phyloP scores from a whole-genome alignment of 2,113 vertebrate genomes.

The Podarcis muralis region DNA sequence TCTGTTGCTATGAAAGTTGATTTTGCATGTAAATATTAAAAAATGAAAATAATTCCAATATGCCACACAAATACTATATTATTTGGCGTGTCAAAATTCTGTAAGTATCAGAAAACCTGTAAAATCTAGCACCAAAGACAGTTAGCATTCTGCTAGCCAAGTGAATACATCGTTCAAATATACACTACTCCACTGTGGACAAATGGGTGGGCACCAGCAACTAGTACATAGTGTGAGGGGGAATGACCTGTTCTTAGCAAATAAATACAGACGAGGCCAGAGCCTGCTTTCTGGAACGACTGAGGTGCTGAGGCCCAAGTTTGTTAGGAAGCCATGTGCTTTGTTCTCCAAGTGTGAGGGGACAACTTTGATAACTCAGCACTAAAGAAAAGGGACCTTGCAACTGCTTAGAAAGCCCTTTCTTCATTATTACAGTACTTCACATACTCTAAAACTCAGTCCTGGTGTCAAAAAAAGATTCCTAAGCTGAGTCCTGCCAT shows the following conservation, averaged over 20 bases:
- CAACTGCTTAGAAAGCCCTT: not conserved
- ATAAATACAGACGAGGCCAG: not conserved
- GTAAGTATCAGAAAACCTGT: not conserved
- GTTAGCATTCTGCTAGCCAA: not conserved
- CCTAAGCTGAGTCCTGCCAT: not conserved
- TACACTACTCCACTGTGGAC: not conserved
- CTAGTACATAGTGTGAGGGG: not conserved
- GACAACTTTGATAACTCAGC: not conserved
- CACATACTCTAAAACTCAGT: not conserved
- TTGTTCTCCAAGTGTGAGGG: not conserved
- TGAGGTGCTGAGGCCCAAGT: not conserved
- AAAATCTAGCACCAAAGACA: not conserved
- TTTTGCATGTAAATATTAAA: not conserved
- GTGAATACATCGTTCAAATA: not conserved
- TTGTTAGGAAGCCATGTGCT: not conserved
- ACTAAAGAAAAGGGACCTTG: not conserved
- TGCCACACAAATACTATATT: not conserved
- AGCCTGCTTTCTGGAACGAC: not conserved
- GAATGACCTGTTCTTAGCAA: not conserved
- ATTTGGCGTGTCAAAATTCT: not conserved
- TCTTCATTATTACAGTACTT: not conserved
- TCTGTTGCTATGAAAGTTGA: not conserved
- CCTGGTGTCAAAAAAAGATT: not conserved
- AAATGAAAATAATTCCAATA: not conserved
- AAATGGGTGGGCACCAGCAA: not conserved